These are phyloP conservation scores for Heliconius hortense DNA, from an alignment of 2,888 invertebrate genomes.

Conservation along the genomic window DNA sequence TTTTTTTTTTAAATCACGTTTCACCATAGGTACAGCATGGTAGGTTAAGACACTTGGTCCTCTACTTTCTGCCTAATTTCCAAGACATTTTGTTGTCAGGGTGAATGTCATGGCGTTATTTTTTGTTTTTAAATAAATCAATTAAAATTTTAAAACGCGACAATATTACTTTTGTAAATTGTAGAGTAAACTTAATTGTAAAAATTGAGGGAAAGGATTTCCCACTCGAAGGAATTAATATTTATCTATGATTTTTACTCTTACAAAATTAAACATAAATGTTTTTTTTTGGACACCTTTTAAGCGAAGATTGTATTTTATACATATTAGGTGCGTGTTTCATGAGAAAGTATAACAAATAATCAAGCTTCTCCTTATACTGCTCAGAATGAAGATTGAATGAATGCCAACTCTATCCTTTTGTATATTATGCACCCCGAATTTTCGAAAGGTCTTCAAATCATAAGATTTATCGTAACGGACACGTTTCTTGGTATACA, in stretches of 20 bases:
- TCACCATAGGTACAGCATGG: too few species aligned
- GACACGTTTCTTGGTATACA: too few species aligned
- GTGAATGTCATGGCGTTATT: not conserved
- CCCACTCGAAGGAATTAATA: too few species aligned
- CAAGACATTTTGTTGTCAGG: too few species aligned
- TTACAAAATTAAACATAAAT: not conserved
- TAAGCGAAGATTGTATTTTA: too few species aligned
- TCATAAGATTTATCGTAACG: conserved; percentile 14
- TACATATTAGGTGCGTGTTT: not conserved
- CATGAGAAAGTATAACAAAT: conserved; percentile 24
- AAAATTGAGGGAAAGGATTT: too few species aligned
- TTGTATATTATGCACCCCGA: conserved; percentile 36
- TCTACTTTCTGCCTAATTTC: too few species aligned
- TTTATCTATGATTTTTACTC: not conserved
- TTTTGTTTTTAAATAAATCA: not conserved
- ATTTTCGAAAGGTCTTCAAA: conserved; percentile 18
- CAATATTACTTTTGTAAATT: too few species aligned
- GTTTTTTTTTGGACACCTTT: not conserved
- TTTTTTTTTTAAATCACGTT: too few species aligned
- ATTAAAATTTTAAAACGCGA: too few species aligned
- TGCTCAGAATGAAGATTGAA: conserved; percentile 29
- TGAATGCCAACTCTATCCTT: conserved; percentile 30
- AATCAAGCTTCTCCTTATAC: conserved; percentile 24
- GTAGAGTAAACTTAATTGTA: too few species aligned
- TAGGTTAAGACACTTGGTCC: too few species aligned